These are phyloP conservation scores for Chaunax sp. DNA, from an alignment of 2,797 vertebrate species.

Conservation along the genomic window DNA sequence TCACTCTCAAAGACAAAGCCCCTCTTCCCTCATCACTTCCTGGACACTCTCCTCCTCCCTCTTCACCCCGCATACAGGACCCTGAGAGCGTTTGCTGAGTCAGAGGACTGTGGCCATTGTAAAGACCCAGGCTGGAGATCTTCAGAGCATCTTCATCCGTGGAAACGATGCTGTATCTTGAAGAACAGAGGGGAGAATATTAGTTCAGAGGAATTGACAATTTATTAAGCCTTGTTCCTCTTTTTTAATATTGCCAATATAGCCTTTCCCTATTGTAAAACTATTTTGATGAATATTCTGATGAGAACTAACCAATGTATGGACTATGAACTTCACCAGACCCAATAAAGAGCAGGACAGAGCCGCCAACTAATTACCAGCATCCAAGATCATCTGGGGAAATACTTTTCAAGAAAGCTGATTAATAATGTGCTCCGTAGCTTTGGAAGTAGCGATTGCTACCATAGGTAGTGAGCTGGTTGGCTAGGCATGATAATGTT, in stretches of 20 bases:
- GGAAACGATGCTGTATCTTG: constrained; percentile 92
- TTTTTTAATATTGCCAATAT: background rate
- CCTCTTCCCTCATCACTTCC: constrained; percentile 62
- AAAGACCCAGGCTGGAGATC: constrained; percentile 90
- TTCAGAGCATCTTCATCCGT: constrained; percentile 92
- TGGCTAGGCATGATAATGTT: background rate
- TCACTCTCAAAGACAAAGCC: constrained; percentile 66
- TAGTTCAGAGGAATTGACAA: background rate
- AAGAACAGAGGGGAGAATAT: constrained; percentile 19
- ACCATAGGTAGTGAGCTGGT: background rate
- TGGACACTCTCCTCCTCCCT: constrained; percentile 63
- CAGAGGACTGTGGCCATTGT: constrained; percentile 84
- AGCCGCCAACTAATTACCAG: no score
- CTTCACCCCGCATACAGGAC: constrained; percentile 61
- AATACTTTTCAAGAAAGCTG: no score
- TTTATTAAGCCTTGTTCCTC: background rate
- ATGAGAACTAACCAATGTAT: background rate
- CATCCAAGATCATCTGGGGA: no score
- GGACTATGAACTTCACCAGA: background rate
- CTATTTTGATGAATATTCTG: background rate
- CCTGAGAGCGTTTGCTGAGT: constrained; percentile 70
- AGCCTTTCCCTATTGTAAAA: background rate
- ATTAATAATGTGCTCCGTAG: background rate
- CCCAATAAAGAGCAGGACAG: background rate
- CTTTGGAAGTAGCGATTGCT: background rate